phyloP scores from a whole-genome alignment of 2,113 vertebrate genomes.

The Psettodes erumei region DNA sequence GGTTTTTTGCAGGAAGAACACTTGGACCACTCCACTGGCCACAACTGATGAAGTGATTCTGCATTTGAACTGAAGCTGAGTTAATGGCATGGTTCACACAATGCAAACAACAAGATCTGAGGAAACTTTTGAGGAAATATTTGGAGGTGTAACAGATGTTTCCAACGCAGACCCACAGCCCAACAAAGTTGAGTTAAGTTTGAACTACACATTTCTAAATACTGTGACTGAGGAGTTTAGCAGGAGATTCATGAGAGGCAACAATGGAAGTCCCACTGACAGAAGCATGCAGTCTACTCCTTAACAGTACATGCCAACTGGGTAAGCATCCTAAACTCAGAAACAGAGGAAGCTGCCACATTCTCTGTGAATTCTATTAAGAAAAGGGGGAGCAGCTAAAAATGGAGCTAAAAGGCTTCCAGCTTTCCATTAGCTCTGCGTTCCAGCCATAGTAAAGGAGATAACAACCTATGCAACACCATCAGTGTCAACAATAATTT shows the following conservation, averaged over 20 bases:
- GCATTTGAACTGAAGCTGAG: no score
- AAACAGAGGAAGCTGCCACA: not conserved
- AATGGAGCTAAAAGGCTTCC: constrained; percentile 4
- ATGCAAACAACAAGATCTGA: no score
- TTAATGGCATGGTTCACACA: no score
- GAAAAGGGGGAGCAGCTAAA: constrained; percentile 1
- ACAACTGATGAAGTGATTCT: no score
- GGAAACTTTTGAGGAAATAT: no score
- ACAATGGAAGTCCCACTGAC: not conserved
- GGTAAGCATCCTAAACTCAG: not conserved
- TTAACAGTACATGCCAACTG: not conserved
- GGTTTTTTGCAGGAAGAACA: constrained; percentile 1
- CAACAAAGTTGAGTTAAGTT: no score
- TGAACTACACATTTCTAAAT: not conserved
- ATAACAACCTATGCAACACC: not conserved
- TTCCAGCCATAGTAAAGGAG: not conserved
- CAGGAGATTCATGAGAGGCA: not conserved
- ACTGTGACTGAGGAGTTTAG: constrained; percentile 1
- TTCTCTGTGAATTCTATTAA: no score
- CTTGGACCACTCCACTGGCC: constrained; percentile 2
- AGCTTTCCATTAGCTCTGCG: constrained; percentile 6
- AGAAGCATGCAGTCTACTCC: not conserved
- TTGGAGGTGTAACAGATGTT: no score
- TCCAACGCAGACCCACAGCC: no score
- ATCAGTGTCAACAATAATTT: no score